These are phyloP conservation scores for Oncorhynchus gorbuscha DNA, from an alignment of 2,113 vertebrate genomes.

Conservation along the genomic window DNA sequence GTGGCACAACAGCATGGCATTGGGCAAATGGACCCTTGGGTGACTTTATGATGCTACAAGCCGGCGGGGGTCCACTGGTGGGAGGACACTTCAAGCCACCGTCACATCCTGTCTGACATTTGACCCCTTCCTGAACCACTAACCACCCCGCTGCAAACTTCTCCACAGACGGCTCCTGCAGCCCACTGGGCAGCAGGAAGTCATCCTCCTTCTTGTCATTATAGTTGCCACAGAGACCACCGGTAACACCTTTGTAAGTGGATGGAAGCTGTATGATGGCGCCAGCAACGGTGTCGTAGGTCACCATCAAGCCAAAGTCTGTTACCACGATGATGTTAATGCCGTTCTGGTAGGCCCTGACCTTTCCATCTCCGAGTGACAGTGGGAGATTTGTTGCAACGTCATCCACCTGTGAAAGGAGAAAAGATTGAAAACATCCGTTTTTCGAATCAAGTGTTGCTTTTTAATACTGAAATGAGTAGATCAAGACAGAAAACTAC, in stretches of 20 bases:
- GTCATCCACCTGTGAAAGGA: conserved; percentile 47
- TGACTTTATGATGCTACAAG: conserved; percentile 38
- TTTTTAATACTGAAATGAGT: no score
- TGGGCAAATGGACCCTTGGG: background rate
- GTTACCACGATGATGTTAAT: conserved; percentile 36
- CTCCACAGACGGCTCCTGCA: background rate
- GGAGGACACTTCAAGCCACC: conserved; percentile 15
- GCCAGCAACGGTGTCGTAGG: conserved; percentile 43
- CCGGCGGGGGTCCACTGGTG: background rate
- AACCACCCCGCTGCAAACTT: conserved; percentile 49
- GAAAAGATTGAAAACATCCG: background rate
- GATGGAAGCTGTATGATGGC: conserved; percentile 45
- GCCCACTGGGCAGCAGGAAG: conserved; percentile 40
- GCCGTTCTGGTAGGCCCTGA: conserved; percentile 37
- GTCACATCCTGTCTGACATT: conserved; percentile 35
- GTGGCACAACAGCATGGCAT: conserved; percentile 31
- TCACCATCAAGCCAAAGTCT: conserved; percentile 51
- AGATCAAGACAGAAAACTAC: conserved; percentile 23
- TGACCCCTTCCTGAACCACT: background rate
- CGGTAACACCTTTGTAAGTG: conserved; percentile 34
- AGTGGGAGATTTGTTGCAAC: conserved; percentile 27
- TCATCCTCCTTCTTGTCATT: conserved; percentile 52
- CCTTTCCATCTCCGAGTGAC: conserved; percentile 11
- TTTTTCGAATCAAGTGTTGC: background rate
- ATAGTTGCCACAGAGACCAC: conserved; percentile 64